Percentiles rank a stretch among this genome's conserved stretches.
phyloP scores from a whole-genome alignment of 2,113 vertebrate genomes.

The Chamaea fasciata region DNA sequence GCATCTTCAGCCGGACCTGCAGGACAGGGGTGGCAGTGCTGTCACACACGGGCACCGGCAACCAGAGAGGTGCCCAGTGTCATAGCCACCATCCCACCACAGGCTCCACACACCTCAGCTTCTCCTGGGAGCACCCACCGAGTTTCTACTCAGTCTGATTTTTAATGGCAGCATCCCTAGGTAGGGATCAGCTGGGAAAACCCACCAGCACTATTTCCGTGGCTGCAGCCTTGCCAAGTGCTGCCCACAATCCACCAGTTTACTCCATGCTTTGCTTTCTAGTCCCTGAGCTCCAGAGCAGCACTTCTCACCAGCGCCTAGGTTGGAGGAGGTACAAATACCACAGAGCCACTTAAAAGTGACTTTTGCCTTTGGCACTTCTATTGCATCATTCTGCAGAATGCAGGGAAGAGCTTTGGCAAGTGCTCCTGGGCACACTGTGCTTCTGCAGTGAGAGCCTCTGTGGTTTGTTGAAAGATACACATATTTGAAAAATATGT shows the following conservation, averaged over 20 bases:
- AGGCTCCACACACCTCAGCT: not conserved
- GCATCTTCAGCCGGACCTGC: conserved; percentile 97
- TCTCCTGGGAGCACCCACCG: not conserved
- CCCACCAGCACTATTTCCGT: not conserved
- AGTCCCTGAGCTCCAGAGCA: not conserved
- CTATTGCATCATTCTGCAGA: not conserved
- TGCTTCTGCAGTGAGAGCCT: not conserved
- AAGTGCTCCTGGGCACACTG: not conserved
- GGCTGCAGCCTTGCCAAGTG: not conserved
- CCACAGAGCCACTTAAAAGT: not conserved
- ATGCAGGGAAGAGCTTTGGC: not conserved
- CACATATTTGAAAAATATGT: not conserved
- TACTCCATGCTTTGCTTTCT: not conserved
- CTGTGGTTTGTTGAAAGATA: not conserved
- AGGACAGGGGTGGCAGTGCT: not conserved
- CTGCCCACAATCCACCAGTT: not conserved
- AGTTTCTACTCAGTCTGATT: not conserved
- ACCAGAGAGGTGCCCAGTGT: too few relatives aligned
- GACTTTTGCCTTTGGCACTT: not conserved
- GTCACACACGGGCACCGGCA: not conserved
- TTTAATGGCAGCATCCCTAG: not conserved
- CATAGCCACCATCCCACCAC: not conserved
- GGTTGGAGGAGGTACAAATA: not conserved
- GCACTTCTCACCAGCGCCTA: not conserved
- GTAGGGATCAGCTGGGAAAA: not conserved